Conservation (phyloP, 1,140 invertebrate genomes). For the Capitella teleta region DNA sequence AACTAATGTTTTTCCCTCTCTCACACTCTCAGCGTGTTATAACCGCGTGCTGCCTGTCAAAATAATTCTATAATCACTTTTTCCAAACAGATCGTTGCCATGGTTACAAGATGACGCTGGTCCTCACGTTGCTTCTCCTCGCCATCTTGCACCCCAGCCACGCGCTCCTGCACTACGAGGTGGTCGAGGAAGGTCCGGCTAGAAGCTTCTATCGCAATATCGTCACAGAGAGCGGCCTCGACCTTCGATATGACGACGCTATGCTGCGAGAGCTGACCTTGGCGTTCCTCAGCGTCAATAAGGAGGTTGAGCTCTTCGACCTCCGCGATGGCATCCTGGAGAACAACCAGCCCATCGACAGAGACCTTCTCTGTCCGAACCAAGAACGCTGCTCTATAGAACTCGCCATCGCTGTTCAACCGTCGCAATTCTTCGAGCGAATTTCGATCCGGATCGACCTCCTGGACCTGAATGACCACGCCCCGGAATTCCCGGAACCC, state of each 20-base stretch:
- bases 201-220: background rate
- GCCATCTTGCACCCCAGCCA: too few relatives aligned
- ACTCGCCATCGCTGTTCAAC: constrained; percentile 5
- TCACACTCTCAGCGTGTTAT: too few relatives aligned
- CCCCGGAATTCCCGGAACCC: constrained; percentile 1
- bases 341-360: background rate
- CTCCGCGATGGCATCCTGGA: background rate
- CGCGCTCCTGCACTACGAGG: too few relatives aligned
- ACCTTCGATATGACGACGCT: background rate
- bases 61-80: too few relatives aligned
- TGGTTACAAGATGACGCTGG: too few relatives aligned
- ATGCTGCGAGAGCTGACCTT: background rate
- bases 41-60: too few relatives aligned
- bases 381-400: background rate
- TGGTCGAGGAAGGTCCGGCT: background rate
- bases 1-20: too few relatives aligned
- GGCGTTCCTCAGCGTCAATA: constrained; percentile 1
- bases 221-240: background rate
- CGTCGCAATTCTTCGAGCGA: background rate
- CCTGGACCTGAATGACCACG: constrained; percentile 8
- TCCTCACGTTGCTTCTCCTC: too few relatives aligned
- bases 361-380: background rate
- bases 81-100: too few relatives aligned
- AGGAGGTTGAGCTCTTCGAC: background rate
- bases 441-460: background rate